Evolutionary conservation across 2,888 invertebrate species (phyloP).

Genomic region (Sinohyriopsis cumingii): DNA sequence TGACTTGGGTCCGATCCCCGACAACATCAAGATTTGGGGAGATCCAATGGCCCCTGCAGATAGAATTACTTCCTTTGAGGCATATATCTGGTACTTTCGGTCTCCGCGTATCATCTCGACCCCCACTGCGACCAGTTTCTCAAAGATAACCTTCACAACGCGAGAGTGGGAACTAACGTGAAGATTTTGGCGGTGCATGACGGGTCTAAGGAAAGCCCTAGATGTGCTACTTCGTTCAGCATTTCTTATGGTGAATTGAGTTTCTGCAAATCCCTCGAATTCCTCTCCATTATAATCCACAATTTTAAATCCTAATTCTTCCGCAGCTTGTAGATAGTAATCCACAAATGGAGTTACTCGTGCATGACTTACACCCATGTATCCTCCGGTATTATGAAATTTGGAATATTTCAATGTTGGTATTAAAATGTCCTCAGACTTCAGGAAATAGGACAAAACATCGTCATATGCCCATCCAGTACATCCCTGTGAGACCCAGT

Average conservation of each 20-base stretch:
- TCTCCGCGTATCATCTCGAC: slow-evolving; percentile 50
- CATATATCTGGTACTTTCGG: slow-evolving; percentile 36
- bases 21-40: slow-evolving; percentile 68
- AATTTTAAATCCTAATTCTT: slow-evolving; percentile 78
- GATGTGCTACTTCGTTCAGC: slow-evolving; percentile 28
- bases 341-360: slow-evolving; percentile 45
- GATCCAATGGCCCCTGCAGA: slow-evolving; percentile 69
- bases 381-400: slow-evolving; percentile 59
- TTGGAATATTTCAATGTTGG: slow-evolving; percentile 39
- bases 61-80: slow-evolving; percentile 61
- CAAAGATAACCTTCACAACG: slow-evolving; percentile 51
- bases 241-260: slow-evolving; percentile 23
- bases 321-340: slow-evolving; percentile 73
- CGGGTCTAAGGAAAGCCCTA: slow-evolving; percentile 23
- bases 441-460: slow-evolving; percentile 77
- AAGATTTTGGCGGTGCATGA: slow-evolving; percentile 19
- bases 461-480: slow-evolving; percentile 90
- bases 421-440: slow-evolving; percentile 73
- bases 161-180: slow-evolving; percentile 29
- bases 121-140: slow-evolving; percentile 50
- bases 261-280: slow-evolving; percentile 24
- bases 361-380: slow-evolving; percentile 50
- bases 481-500: slow-evolving; percentile 89
- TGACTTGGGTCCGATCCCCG: slow-evolving; percentile 68
- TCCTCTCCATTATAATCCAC: slow-evolving; percentile 27